These are phyloP conservation scores for Harpagoxenus sublaevis DNA, from an alignment of 2,888 invertebrate genomes.

Conservation along the genomic window DNA sequence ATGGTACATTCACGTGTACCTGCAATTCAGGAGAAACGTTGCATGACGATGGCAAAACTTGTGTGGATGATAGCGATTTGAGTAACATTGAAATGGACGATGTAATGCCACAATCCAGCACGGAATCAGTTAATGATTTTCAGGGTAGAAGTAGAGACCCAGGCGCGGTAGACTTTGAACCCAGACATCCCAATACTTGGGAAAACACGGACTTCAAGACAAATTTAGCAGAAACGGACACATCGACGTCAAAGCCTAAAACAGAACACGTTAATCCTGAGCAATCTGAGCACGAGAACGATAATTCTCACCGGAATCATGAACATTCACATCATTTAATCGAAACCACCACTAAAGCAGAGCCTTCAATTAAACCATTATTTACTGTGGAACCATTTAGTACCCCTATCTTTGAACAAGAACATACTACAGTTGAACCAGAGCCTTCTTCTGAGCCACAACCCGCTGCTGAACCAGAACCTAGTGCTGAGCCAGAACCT, in stretches of 20 bases:
- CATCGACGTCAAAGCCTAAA: not conserved
- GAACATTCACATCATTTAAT: constrained; percentile 46
- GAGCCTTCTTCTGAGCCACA: constrained; percentile 71
- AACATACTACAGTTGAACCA: not conserved
- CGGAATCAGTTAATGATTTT: constrained; percentile 72
- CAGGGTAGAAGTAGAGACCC: constrained; percentile 82
- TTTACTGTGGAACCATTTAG: constrained; percentile 5
- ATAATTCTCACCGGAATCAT: constrained; percentile 52
- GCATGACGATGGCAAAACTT: constrained; percentile 86
- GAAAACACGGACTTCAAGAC: constrained; percentile 65
- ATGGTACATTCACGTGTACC: constrained; percentile 89
- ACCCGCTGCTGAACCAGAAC: constrained; percentile 76
- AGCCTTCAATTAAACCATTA: not conserved
- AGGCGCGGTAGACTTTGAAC: constrained; percentile 68
- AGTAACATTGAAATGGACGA: constrained; percentile 79
- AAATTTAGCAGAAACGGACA: not conserved
- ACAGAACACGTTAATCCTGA: constrained; percentile 5
- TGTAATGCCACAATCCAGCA: constrained; percentile 67
- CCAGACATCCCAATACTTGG: constrained; percentile 69
- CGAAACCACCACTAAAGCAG: not conserved
- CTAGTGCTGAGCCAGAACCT: constrained; percentile 77
- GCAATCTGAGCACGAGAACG: constrained; percentile 42
- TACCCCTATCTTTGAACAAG: not conserved
- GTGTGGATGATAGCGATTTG: constrained; percentile 81
- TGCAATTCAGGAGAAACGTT: constrained; percentile 89